Percentiles rank a stretch among this genome's conserved stretches.
Evolutionary conservation across 2,113 vertebrate genomes (phyloP).

Genomic region (Calonectris borealis): DNA sequence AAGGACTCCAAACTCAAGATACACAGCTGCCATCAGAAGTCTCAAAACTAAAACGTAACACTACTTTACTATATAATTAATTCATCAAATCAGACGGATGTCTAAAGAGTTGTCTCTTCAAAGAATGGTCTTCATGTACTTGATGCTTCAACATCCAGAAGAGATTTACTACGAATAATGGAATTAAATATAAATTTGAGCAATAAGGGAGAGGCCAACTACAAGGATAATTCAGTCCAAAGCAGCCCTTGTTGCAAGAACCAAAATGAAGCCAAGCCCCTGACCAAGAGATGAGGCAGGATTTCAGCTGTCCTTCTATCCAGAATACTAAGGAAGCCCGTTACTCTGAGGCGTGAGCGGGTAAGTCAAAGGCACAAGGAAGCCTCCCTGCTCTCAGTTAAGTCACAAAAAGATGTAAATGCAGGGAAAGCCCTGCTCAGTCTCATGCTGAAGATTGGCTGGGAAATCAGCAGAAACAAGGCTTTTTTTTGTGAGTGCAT

Average conservation of each 20-base stretch:
- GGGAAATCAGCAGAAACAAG: background rate
- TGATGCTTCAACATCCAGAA: background rate
- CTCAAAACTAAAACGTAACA: background rate
- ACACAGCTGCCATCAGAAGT: background rate
- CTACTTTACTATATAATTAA: background rate
- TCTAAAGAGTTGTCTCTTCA: background rate
- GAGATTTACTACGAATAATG: background rate
- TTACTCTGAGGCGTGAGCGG: background rate
- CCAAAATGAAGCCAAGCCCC: background rate
- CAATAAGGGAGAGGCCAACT: background rate
- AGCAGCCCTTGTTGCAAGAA: background rate
- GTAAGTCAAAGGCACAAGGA: background rate
- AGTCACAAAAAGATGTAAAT: background rate
- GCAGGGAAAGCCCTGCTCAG: background rate
- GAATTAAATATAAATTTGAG: background rate
- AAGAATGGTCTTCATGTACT: background rate
- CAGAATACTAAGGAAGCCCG: background rate
- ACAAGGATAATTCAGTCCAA: background rate
- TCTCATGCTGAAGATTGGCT: background rate
- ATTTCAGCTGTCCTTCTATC: background rate
- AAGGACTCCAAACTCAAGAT: background rate
- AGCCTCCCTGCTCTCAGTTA: background rate
- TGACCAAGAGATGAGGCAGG: background rate
- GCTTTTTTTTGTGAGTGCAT: background rate
- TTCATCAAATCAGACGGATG: background rate